Evolutionary conservation across 2,797 vertebrate species (phyloP), one percentile per base, ranked within the genome.

Genomic region (Cryptoprocta ferox): DNA sequence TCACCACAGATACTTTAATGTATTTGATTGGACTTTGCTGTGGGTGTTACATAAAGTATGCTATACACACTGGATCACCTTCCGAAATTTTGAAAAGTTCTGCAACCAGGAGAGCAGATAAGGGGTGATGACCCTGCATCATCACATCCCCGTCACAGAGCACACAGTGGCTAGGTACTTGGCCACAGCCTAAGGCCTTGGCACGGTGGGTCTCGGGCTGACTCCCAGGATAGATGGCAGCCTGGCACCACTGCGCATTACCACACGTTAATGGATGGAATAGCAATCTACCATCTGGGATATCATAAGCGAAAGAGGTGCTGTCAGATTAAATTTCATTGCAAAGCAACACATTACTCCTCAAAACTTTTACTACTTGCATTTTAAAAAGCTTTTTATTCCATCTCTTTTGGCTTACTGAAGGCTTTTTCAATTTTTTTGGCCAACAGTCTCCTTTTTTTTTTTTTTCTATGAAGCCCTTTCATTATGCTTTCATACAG

Each of bases 241-340:
- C 9, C 1, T 0, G 0, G 18, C 21, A 12, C 13, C 35, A 0
- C 65, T 6, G 16, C 2, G 2, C 2, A 1, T 21, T 26, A 28
- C 1, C 7, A 24, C 86, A 16, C 3, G 30, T 18, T 39, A 70
- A 9, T 45, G 56, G 53, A 19, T 21, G 37, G 50, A 12, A 16
- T 15, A 18, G 3, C 32, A 0, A 0, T 32, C 56, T 28, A 16
- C 37, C 68, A 4, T 24, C 66, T 63, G 63, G 56, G 50, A 2
- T 5, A 6, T 39, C 63, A 24, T 9, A 79, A 59, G 39, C 21
- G 2, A 28, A 42, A 37, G 45, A 73, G 63, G 39, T 35, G 7
- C 18, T 30, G 4, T 30, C 63, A 45, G 45, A n/a, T 76, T 45
- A 59, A n/a, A 63, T 59, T n/a, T 82, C 87, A n/a, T 14, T 3